Evolutionary conservation across 2,113 vertebrate genomes (phyloP).

Genomic region (Eurypyga helias): DNA sequence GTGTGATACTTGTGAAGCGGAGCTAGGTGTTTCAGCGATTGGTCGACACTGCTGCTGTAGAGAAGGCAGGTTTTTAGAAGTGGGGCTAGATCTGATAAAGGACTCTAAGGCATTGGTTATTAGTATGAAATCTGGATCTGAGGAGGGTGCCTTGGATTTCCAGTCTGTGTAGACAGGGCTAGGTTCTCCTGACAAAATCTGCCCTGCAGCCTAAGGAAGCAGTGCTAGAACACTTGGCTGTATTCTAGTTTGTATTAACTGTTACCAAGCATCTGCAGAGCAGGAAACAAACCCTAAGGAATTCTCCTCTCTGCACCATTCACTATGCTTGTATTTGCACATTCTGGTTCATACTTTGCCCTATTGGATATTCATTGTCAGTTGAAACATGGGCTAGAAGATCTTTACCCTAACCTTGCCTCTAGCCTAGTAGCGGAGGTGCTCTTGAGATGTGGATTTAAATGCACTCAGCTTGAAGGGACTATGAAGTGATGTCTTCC

Average conservation of each 20-base stretch:
- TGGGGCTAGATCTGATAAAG: constrained; percentile 58
- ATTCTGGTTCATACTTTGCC: not conserved
- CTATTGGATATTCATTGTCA: not conserved
- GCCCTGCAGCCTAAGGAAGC: not conserved
- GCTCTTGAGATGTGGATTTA: not conserved
- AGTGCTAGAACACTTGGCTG: not conserved
- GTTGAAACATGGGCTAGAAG: not conserved
- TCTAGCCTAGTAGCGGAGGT: not conserved
- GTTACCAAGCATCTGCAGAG: not conserved
- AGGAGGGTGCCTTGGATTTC: not conserved
- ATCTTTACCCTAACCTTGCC: not conserved
- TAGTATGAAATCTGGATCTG: not conserved
- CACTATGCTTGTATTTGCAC: not conserved
- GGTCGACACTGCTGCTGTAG: not conserved
- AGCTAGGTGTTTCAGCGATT: not conserved
- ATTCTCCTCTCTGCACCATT: not conserved
- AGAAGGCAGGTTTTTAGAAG: not conserved
- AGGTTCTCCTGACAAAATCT: not conserved
- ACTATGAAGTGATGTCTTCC: not conserved
- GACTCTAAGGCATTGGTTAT: not conserved
- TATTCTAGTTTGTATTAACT: not conserved
- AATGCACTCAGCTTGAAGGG: not conserved
- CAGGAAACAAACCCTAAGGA: not conserved
- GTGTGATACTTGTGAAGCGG: not conserved
- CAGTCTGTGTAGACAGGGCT: not conserved